Evolutionary conservation across 2,888 invertebrate genomes (phyloP), one percentile per base, ranked within the genome.

Genomic region (Laothoe populi): DNA sequence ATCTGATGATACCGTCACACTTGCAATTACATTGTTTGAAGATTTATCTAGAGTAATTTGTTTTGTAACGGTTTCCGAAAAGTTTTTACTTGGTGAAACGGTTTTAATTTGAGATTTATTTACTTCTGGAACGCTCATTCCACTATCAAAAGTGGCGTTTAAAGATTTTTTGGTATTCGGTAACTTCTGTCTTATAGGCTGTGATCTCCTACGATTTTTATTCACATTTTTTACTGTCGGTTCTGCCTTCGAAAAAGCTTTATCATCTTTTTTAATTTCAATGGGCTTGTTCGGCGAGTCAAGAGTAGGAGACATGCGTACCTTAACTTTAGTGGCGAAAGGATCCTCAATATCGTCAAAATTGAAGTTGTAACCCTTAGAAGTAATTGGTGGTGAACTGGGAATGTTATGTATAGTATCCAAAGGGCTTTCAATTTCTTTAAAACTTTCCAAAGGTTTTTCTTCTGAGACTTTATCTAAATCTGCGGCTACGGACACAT

Each of bases 291-390:
- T 72, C 19, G 70, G 71, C 45, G 74, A 72, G 58, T 77, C 71
- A 26, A 74, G 69, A 19, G 86, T 71, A 16, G 90, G 89, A 4
- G 90, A 88, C 62, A 75, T 63, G 61, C 86, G 79, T 19, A 89
- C 84, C 69, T 84, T 88, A 26, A 81, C 82, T 83, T 88, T 89
- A 3, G 85, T 88, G 13, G 83, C 84, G 75, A 91, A 92, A 40
- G 89, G 91, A 71, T 91, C 81, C 62, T 88, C 85, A 60, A 87
- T 82, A 48, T 89, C 87, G 73, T 90, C 90, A 70, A 91, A 90
- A 72, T 90, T 84, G 31, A 88, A 86, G 67, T 88, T 88, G 65
- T 90, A 90, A 24, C 88, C 90, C 70, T 79, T 88, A 23, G 87
- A 87, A 53, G 70, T 71, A 44, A 88, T 86, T 64, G 82, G 83